Evolutionary conservation across 2,888 invertebrate genomes (phyloP).

Genomic region (Andrena bicolor): DNA sequence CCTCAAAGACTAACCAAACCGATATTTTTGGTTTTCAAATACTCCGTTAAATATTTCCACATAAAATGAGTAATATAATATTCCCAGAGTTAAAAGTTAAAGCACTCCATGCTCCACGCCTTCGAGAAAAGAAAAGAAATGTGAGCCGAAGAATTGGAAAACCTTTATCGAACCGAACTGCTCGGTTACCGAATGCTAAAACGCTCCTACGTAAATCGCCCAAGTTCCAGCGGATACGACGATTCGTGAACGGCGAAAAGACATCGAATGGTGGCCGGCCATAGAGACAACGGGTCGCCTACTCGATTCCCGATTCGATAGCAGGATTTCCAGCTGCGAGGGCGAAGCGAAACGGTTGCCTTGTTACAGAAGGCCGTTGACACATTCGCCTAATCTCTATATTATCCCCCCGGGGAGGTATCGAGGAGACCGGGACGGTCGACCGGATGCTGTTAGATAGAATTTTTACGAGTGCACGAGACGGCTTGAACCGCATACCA

Average conservation of each 20-base stretch:
- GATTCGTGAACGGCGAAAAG: conserved; percentile 8
- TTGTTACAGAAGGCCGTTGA: conserved; percentile 58
- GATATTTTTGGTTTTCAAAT: too few species aligned
- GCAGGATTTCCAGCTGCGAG: conserved; percentile 28
- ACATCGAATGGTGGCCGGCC: background rate
- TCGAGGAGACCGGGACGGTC: conserved; percentile 40
- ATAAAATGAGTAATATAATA: too few species aligned
- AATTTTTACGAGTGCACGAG: conserved; percentile 69
- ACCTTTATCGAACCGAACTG: too few species aligned
- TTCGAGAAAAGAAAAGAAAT: too few species aligned
- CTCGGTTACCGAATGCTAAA: too few species aligned
- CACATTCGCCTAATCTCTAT: conserved; percentile 71
- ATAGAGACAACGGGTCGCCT: conserved; percentile 33
- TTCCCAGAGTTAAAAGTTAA: too few species aligned
- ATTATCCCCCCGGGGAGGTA: conserved; percentile 70
- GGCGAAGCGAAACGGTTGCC: conserved; percentile 41
- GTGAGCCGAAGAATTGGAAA: too few species aligned
- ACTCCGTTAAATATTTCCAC: too few species aligned
- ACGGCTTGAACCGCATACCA: conserved; percentile 53
- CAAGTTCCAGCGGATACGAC: background rate
- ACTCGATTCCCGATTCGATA: conserved; percentile 33
- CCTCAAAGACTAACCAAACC: too few species aligned
- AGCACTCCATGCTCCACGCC: too few species aligned
- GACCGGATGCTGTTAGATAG: conserved; percentile 75
- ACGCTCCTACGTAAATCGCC: too few species aligned